Conservation (phyloP, 2,888 invertebrate genomes). For the Lepidochrysops patricia region DNA sequence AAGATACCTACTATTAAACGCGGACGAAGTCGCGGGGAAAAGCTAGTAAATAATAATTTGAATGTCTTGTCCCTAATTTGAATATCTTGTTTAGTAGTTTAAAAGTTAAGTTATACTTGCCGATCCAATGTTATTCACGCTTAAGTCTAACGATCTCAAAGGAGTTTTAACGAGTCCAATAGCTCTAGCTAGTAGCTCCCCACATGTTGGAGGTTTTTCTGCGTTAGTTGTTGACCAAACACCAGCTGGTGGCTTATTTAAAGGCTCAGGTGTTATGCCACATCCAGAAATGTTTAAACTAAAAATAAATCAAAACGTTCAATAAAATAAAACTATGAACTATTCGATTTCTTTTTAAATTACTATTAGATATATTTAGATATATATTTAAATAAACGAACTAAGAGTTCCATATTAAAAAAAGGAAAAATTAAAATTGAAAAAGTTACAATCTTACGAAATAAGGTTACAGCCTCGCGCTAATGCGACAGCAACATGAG, state of each 20-base stretch:
- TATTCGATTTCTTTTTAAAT: neutral
- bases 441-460: too few relatives aligned
- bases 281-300: slow-evolving; percentile 68
- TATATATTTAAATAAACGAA: too few relatives aligned
- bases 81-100: too few relatives aligned
- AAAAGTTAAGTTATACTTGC: slow-evolving; percentile 34
- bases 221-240: slow-evolving; percentile 67
- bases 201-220: slow-evolving; percentile 63
- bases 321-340: neutral
- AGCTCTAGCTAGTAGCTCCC: slow-evolving; percentile 62
- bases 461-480: slow-evolving; percentile 66
- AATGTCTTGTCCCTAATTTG: too few relatives aligned
- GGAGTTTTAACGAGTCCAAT: slow-evolving; percentile 67
- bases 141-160: slow-evolving; percentile 57
- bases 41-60: too few relatives aligned
- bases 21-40: too few relatives aligned
- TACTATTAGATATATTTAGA: too few relatives aligned
- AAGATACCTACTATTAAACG: too few relatives aligned
- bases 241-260: slow-evolving; percentile 56
- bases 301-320: slow-evolving; percentile 1
- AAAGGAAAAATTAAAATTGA: too few relatives aligned
- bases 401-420: too few relatives aligned
- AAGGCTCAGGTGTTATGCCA: slow-evolving; percentile 54
- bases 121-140: slow-evolving; percentile 65
- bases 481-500: slow-evolving; percentile 58